phyloP scores from a whole-genome alignment of 2,797 vertebrate genomes.

The Lepilemur ruficaudatus region DNA sequence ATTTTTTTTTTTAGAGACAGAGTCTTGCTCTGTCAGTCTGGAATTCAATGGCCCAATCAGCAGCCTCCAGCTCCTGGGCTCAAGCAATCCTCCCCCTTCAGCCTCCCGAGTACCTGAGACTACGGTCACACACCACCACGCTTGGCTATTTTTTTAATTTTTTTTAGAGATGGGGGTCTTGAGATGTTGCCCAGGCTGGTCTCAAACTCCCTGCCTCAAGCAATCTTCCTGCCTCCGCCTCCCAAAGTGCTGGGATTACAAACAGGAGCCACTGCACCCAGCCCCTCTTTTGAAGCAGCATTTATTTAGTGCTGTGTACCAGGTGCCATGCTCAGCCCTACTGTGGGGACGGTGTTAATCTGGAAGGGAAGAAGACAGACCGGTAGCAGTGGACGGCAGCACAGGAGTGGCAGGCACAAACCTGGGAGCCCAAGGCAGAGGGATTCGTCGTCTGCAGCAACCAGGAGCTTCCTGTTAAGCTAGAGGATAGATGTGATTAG shows the following conservation, averaged over 20 bases:
- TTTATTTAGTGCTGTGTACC: background rate
- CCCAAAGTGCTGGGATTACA: background rate
- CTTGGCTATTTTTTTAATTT: background rate
- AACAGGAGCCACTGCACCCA: background rate
- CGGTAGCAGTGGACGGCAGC: background rate
- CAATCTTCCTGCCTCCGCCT: background rate
- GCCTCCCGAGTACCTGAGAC: background rate
- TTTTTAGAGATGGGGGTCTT: background rate
- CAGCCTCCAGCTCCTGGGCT: background rate
- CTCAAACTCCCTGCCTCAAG: background rate
- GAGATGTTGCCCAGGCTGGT: background rate
- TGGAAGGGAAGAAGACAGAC: background rate
- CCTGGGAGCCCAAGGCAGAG: background rate
- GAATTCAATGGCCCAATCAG: background rate
- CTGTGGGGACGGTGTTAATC: background rate
- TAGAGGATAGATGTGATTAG: background rate
- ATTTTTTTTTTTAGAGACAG: background rate
- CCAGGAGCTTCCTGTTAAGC: background rate
- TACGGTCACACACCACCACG: background rate
- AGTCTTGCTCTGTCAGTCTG: background rate
- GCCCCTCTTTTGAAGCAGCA: background rate
- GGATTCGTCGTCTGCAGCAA: background rate
- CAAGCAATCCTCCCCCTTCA: background rate
- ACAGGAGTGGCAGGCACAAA: background rate
- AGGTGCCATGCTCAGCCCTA: background rate